A percentile compares a stretch with the other conserved stretches of the same genome.
These are phyloP conservation scores for Micrasema longulum DNA, from an alignment of 1,140 invertebrate species.

Conservation along the genomic window DNA sequence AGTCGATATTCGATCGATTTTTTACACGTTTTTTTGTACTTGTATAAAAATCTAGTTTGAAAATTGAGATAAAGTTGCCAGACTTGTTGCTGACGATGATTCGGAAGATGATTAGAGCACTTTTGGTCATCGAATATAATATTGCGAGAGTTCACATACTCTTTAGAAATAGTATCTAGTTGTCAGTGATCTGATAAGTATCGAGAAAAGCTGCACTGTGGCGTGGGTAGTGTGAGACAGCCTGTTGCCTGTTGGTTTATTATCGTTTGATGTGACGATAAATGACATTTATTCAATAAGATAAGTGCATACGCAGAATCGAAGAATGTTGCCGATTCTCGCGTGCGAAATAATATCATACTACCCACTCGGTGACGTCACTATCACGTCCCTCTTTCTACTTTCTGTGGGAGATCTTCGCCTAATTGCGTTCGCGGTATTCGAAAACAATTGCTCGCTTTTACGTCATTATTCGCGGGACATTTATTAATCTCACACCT, in stretches of 20 bases:
- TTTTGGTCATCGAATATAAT: too few species aligned
- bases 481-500: slow-evolving; percentile 17
- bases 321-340: too few species aligned
- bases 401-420: slow-evolving; percentile 25
- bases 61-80: too few species aligned
- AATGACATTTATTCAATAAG: neutral
- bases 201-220: too few species aligned
- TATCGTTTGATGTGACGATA: neutral
- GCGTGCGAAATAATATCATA: neutral
- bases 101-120: too few species aligned
- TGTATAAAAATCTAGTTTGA: too few species aligned
- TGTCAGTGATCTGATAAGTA: too few species aligned
- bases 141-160: too few species aligned
- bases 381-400: neutral
- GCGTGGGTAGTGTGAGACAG: neutral
- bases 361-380: slow-evolving; percentile 23
- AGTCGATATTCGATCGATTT: too few species aligned
- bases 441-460: slow-evolving; percentile 19
- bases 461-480: slow-evolving; percentile 13
- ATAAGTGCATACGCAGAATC: neutral
- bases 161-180: too few species aligned
- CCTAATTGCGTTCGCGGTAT: slow-evolving; percentile 1
- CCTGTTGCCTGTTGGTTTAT: neutral
- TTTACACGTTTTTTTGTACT: too few species aligned
- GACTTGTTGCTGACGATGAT: too few species aligned